These are phyloP conservation scores for Dryoscopus gambensis DNA, from an alignment of 2,113 vertebrate genomes.

Conservation along the genomic window DNA sequence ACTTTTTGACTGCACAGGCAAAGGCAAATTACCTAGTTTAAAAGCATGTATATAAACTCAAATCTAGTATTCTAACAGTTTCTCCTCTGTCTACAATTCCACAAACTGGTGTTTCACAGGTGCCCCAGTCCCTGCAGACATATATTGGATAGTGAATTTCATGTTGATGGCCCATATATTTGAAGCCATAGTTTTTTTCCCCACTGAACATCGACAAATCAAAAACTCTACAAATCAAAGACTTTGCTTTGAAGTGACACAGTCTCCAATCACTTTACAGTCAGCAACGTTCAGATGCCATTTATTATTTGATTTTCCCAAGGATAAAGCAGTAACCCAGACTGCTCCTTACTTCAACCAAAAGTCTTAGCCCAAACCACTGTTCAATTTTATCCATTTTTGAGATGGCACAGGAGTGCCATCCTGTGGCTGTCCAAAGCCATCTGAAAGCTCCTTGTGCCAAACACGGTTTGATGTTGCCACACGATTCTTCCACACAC, in stretches of 20 bases:
- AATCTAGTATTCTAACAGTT: neutral
- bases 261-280: neutral
- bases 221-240: neutral
- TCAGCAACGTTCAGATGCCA: neutral
- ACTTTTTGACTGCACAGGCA: neutral
- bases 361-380: neutral
- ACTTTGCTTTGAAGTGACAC: neutral
- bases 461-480: accelerated
- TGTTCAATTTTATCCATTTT: neutral
- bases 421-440: conserved; percentile 16
- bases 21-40: neutral
- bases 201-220: neutral
- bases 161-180: accelerated
- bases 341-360: neutral
- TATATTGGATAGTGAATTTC: neutral
- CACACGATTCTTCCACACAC: neutral
- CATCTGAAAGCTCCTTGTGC: neutral
- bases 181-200: neutral
- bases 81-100: neutral
- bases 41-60: neutral
- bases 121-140: neutral
- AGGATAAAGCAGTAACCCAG: neutral
- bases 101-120: neutral
- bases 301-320: neutral
- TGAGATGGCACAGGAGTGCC: conserved; percentile 17